Percentiles rank a stretch among this genome's conserved stretches.
These are phyloP conservation scores for Cheilosia soror DNA, from an alignment of 2,888 invertebrate species.

Conservation along the genomic window DNA sequence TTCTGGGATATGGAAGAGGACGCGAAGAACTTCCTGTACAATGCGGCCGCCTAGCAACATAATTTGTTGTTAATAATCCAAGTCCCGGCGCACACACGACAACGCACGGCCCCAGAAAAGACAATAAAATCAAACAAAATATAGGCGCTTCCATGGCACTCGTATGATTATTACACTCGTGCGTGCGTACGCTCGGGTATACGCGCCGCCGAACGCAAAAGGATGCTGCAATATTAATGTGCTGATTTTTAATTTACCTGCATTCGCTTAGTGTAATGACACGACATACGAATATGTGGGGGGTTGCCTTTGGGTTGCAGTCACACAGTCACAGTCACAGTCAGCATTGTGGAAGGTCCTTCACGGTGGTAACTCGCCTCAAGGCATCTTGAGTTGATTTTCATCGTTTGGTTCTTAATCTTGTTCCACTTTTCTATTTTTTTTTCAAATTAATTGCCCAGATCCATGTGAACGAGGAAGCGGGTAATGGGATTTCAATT, in stretches of 20 bases:
- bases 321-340: background rate
- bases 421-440: slow-evolving; percentile 18
- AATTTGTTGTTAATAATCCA: slow-evolving; percentile 71
- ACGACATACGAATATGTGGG: slow-evolving; percentile 17
- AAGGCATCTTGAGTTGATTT: slow-evolving; percentile 44
- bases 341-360: background rate
- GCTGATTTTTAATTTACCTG: slow-evolving; percentile 73
- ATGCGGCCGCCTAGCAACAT: slow-evolving; percentile 45
- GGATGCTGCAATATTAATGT: slow-evolving; percentile 69
- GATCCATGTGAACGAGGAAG: slow-evolving; percentile 14
- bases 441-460: slow-evolving; percentile 22
- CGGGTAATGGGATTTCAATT: slow-evolving; percentile 68
- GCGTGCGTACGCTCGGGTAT: slow-evolving; percentile 43
- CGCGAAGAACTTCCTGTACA: slow-evolving; percentile 32
- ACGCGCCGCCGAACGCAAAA: background rate
- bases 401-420: slow-evolving; percentile 35
- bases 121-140: slow-evolving; percentile 70
- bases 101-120: slow-evolving; percentile 15
- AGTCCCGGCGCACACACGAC: slow-evolving; percentile 33
- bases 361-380: slow-evolving; percentile 22
- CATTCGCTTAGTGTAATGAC: slow-evolving; percentile 57
- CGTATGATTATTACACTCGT: slow-evolving; percentile 26
- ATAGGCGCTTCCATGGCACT: slow-evolving; percentile 37
- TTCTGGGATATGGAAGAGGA: slow-evolving; percentile 42
- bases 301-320: slow-evolving; percentile 25